Evolutionary conservation across 2,797 vertebrate species (phyloP).

Genomic region (Manis pentadactyla): DNA sequence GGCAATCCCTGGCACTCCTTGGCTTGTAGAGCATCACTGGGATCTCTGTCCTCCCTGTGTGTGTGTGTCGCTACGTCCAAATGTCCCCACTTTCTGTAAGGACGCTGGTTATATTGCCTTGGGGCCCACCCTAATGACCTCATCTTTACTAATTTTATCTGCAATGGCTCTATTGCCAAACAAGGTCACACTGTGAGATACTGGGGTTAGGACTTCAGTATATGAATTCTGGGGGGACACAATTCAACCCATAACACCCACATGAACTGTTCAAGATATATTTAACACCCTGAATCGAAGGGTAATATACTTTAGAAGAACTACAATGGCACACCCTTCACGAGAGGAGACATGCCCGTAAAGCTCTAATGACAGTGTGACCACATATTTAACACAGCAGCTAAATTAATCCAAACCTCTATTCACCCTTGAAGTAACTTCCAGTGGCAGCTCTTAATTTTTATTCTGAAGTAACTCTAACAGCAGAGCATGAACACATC

Average conservation of each 20-base stretch:
- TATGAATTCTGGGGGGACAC: neutral
- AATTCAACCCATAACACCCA: neutral
- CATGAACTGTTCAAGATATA: neutral
- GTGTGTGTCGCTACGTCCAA: neutral
- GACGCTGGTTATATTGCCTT: neutral
- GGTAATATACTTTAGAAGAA: neutral
- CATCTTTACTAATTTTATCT: neutral
- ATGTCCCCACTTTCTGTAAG: neutral
- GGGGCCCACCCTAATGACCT: neutral
- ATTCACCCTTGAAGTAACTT: neutral
- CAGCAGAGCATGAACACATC: neutral
- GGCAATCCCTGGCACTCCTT: neutral
- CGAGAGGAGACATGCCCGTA: neutral
- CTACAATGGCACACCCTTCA: neutral
- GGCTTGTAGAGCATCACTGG: neutral
- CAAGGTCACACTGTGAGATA: neutral
- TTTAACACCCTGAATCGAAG: neutral
- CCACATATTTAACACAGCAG: neutral
- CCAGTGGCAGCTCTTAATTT: neutral
- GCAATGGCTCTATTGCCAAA: neutral
- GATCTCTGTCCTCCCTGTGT: neutral
- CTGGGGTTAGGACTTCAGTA: neutral
- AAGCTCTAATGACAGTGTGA: neutral
- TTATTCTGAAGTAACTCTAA: constrained; percentile 9
- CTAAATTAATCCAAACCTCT: neutral